Evolutionary conservation across 2,888 invertebrate genomes (phyloP).

Genomic region (Autographa gamma): DNA sequence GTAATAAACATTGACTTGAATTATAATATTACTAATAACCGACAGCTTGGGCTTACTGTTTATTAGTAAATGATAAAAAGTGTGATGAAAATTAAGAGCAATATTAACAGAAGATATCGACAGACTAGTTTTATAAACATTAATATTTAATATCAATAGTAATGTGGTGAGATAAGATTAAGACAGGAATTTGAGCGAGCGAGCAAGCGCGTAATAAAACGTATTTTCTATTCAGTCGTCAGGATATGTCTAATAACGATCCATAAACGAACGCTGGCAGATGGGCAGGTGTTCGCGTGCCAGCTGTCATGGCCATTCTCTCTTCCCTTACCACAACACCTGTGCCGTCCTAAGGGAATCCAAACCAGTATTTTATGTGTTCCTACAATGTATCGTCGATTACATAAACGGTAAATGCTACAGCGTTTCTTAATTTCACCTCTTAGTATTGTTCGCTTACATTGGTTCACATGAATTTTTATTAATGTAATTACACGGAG

Average conservation of each 20-base stretch:
- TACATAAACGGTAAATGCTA: conserved; percentile 17
- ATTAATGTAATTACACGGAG: conserved; percentile 12
- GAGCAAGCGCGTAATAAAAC: conserved; percentile 11
- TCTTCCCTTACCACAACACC: conserved; percentile 60
- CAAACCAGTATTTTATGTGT: conserved; percentile 29
- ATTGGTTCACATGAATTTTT: conserved; percentile 15
- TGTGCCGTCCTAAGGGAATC: conserved; percentile 45
- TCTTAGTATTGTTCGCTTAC: conserved; percentile 13
- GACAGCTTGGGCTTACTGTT: background rate
- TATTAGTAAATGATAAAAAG: background rate
- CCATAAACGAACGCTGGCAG: conserved; percentile 61
- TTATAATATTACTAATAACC: background rate
- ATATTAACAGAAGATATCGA: conserved; percentile 7
- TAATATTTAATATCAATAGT: background rate
- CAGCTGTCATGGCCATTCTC: conserved; percentile 71
- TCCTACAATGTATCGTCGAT: conserved; percentile 22
- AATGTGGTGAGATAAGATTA: conserved; percentile 7
- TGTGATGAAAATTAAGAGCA: background rate
- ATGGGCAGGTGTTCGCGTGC: conserved; percentile 78
- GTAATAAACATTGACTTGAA: background rate
- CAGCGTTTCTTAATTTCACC: conserved; percentile 16
- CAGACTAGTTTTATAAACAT: background rate
- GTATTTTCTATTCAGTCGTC: conserved; percentile 23
- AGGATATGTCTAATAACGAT: conserved; percentile 52
- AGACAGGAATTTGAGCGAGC: background rate